These are phyloP conservation scores for Microhierax caerulescens DNA, from an alignment of 2,797 vertebrate genomes.

Conservation along the genomic window DNA sequence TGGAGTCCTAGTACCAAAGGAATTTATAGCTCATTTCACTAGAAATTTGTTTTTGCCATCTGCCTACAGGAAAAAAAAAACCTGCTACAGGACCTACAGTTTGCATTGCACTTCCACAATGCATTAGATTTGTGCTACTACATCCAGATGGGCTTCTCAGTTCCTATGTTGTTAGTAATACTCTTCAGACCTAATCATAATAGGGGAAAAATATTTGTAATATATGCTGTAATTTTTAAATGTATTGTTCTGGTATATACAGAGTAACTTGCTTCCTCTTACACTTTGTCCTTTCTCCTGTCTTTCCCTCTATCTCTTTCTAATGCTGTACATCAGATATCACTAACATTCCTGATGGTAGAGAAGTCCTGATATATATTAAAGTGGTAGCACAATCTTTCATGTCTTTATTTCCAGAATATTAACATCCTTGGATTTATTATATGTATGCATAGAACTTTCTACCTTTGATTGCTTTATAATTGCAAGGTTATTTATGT, in stretches of 20 bases:
- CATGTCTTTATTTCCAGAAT: not conserved
- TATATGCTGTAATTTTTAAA: not conserved
- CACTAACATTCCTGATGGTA: not conserved
- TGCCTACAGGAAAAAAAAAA: not conserved
- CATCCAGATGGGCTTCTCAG: not conserved
- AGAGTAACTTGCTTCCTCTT: not conserved
- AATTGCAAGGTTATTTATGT: not conserved
- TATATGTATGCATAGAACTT: not conserved
- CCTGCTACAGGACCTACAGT: not conserved
- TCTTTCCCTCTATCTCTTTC: not conserved
- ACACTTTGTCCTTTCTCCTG: not conserved
- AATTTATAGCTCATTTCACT: slow-evolving; percentile 15
- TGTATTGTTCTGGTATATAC: not conserved
- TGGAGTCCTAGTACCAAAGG: slow-evolving; percentile 3
- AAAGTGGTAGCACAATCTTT: not conserved
- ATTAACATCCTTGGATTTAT: not conserved
- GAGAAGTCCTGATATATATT: not conserved
- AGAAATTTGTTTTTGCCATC: not conserved
- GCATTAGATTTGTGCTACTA: not conserved
- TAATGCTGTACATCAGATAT: not conserved
- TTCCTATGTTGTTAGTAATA: not conserved
- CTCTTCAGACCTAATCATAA: not conserved
- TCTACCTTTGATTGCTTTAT: not conserved
- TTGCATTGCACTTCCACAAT: not conserved
- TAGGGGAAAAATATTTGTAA: not conserved